Percentiles rank a stretch among this genome's conserved stretches.
These are phyloP conservation scores for Alosa alosa DNA, from an alignment of 2,113 vertebrate species.

Conservation along the genomic window DNA sequence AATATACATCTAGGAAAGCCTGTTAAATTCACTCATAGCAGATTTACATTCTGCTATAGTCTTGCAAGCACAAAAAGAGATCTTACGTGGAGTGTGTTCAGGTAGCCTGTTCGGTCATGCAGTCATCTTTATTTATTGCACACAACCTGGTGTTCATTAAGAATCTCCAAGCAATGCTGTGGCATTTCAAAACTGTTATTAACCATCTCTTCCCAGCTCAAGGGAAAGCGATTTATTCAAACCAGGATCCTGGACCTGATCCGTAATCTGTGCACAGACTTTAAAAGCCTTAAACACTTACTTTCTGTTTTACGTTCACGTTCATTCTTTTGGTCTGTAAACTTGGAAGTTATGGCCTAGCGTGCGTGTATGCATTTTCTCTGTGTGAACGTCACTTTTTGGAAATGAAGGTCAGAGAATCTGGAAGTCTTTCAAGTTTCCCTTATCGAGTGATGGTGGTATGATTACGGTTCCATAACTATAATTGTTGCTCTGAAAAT, in stretches of 20 bases:
- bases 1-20: not conserved
- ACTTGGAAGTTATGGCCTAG: not conserved
- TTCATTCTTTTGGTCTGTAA: not conserved
- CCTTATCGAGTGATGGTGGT: not conserved
- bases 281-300: not conserved
- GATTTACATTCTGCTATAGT: not conserved
- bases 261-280: slow-evolving; percentile 1
- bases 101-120: not conserved
- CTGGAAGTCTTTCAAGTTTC: not conserved
- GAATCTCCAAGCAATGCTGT: not conserved
- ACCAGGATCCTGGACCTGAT: not conserved
- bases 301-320: not conserved
- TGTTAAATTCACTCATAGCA: not conserved
- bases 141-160: not conserved
- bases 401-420: not conserved
- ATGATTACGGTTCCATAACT: not conserved
- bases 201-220: not conserved
- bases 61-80: not conserved
- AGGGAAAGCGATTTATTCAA: not conserved
- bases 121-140: slow-evolving; percentile 1
- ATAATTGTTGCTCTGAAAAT: not conserved
- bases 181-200: slow-evolving; percentile 1
- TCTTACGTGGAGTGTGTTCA: not conserved
- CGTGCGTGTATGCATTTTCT: not conserved
- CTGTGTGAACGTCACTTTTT: not conserved